phyloP scores from a whole-genome alignment of 2,113 vertebrate species.

The Progne subis region DNA sequence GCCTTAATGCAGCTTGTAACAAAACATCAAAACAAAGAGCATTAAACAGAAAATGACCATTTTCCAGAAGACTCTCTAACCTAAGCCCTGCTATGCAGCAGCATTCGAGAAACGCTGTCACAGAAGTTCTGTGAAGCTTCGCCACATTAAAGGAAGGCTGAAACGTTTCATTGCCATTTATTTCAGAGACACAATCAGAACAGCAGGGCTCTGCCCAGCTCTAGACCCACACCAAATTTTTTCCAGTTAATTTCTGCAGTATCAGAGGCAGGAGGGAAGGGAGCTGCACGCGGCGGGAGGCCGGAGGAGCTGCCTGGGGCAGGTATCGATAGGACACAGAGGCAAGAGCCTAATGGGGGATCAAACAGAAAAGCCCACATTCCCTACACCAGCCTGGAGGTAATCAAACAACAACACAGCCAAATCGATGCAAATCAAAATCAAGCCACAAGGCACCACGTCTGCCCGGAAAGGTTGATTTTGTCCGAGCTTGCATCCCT shows the following conservation, averaged over 20 bases:
- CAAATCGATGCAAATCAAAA: slow-evolving; percentile 13
- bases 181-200: not conserved
- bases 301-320: not conserved
- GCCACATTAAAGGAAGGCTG: not conserved
- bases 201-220: not conserved
- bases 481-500: not conserved
- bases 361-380: not conserved
- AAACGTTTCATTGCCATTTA: not conserved
- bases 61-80: not conserved
- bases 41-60: not conserved
- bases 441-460: not conserved
- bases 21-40: not conserved
- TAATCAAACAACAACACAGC: not conserved
- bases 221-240: not conserved
- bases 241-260: not conserved
- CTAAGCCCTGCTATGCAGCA: not conserved
- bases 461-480: not conserved
- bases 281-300: not conserved
- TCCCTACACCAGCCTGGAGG: not conserved
- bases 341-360: not conserved
- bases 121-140: not conserved
- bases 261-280: not conserved
- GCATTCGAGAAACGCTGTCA: fast-evolving
- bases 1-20: not conserved
- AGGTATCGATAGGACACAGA: not conserved